Evolutionary conservation across 2,113 vertebrate species (phyloP).

Genomic region (Gavia stellata): DNA sequence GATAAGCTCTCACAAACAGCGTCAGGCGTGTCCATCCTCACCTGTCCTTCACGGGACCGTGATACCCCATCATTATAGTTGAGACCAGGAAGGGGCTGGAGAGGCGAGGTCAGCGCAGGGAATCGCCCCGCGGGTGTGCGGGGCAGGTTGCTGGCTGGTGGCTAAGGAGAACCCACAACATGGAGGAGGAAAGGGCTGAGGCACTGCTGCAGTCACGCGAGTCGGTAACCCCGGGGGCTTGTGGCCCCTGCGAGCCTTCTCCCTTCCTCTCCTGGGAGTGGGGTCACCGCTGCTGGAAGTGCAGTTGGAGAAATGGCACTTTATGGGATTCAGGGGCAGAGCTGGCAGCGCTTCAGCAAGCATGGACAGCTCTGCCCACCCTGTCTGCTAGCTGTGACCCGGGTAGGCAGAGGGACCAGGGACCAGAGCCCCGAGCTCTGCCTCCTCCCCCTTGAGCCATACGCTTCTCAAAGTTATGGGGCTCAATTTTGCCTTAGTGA

Average conservation of each 20-base stretch:
- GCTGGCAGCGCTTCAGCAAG: background rate
- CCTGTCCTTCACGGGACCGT: background rate
- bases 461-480: background rate
- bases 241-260: accelerated
- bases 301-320: background rate
- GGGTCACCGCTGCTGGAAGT: background rate
- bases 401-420: background rate
- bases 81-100: background rate
- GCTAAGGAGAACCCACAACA: background rate
- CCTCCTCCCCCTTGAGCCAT: background rate
- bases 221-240: accelerated
- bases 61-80: background rate
- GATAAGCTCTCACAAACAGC: background rate
- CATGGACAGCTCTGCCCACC: background rate
- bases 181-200: background rate
- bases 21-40: background rate
- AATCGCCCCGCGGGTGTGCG: accelerated
- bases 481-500: background rate
- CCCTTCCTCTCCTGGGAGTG: accelerated
- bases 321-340: background rate
- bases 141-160: background rate
- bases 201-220: background rate
- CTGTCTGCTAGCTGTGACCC: background rate
- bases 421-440: background rate
- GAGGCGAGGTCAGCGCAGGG: background rate